Conservation (phyloP, 2,797 vertebrate genomes). For the Potorous gilbertii region DNA sequence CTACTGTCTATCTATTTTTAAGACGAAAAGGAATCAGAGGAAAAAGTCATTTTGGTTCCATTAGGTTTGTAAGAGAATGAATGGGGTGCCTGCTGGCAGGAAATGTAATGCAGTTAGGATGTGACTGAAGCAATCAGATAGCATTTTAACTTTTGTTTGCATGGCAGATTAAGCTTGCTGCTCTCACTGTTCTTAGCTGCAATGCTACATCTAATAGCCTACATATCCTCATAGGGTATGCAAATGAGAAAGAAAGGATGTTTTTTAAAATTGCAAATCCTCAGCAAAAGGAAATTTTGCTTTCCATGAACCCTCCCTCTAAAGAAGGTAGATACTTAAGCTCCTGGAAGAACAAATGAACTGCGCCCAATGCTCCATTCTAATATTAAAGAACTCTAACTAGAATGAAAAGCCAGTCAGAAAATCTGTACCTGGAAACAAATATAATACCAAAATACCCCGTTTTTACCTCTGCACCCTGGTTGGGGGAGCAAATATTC, state of each 20-base stretch:
- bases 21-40: conserved; percentile 76
- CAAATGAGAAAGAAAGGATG: conserved; percentile 77
- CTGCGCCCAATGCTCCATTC: neutral
- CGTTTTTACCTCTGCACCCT: conserved; percentile 93
- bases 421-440: neutral
- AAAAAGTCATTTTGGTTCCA: conserved; percentile 77
- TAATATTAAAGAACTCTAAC: neutral
- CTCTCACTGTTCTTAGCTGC: conserved; percentile 72
- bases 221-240: conserved; percentile 72
- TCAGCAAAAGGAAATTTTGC: conserved; percentile 72
- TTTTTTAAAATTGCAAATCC: conserved; percentile 78
- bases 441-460: neutral
- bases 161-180: conserved; percentile 76
- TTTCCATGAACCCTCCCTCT: conserved; percentile 54
- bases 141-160: conserved; percentile 80
- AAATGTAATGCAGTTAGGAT: conserved; percentile 78
- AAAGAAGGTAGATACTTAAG: conserved; percentile 69
- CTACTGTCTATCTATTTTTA: conserved; percentile 78
- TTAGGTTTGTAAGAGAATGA: conserved; percentile 77
- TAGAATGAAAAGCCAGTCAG: neutral
- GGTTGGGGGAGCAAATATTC: conserved; percentile 95
- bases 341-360: conserved; percentile 34
- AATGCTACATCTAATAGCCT: conserved; percentile 72
- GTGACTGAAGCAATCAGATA: conserved; percentile 79
- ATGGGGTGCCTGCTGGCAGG: conserved; percentile 80